phyloP scores from a whole-genome alignment of 2,888 invertebrate species.

The Phania funesta region DNA sequence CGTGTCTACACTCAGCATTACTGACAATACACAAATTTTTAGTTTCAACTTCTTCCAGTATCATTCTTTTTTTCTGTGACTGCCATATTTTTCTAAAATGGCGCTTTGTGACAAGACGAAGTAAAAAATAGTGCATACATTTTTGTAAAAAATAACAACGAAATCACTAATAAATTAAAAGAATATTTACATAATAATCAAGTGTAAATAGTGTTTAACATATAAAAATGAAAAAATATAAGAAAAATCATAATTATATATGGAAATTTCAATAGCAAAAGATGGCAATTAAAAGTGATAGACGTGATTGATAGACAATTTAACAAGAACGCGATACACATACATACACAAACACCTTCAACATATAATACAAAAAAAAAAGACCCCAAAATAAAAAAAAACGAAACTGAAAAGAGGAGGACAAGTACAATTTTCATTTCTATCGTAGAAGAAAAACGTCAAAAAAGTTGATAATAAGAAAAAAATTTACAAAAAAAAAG shows the following conservation, averaged over 20 bases:
- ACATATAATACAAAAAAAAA: constrained; percentile 40
- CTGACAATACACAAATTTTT: constrained; percentile 58
- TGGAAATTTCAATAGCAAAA: constrained; percentile 59
- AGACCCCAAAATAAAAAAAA: constrained; percentile 55
- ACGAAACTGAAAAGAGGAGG: constrained; percentile 57
- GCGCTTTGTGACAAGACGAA: constrained; percentile 69
- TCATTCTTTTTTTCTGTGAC: constrained; percentile 52
- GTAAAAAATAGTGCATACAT: constrained; percentile 60
- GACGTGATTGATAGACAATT: constrained; percentile 66
- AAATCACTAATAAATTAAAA: constrained; percentile 54
- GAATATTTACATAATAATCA: constrained; percentile 62
- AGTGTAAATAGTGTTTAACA: constrained; percentile 66
- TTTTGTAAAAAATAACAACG: constrained; percentile 66
- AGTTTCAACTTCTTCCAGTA: constrained; percentile 30
- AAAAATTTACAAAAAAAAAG: constrained; percentile 48
- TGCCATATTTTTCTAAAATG: constrained; percentile 71
- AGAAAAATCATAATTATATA: constrained; percentile 48
- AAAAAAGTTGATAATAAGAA: constrained; percentile 60
- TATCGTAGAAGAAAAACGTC: constrained; percentile 62
- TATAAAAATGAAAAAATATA: constrained; percentile 61
- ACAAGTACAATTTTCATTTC: constrained; percentile 63
- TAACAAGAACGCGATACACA: constrained; percentile 67
- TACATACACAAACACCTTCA: constrained; percentile 68
- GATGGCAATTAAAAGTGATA: constrained; percentile 64
- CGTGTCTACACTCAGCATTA: constrained; percentile 43